These are phyloP conservation scores for Brachyhypopomus occidentalis DNA, from an alignment of 2,113 vertebrate species.

Conservation along the genomic window DNA sequence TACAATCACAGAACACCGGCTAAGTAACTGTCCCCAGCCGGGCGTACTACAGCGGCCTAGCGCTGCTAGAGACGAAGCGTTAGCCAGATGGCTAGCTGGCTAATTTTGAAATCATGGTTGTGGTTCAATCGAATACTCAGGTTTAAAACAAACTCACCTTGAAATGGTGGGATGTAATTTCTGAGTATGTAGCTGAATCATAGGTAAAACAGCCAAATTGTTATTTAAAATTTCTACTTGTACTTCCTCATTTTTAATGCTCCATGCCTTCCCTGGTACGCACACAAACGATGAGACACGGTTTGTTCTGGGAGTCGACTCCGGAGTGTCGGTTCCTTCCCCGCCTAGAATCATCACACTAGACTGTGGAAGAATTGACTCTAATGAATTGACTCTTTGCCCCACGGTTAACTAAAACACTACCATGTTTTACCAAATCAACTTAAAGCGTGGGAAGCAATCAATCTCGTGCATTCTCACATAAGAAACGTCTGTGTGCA, in stretches of 20 bases:
- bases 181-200: constrained; percentile 65
- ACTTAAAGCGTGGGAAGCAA: no score
- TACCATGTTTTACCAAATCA: no score
- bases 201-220: constrained; percentile 62
- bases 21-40: background rate
- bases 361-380: background rate
- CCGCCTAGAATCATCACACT: no score
- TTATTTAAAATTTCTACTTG: constrained; percentile 11
- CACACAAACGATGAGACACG: background rate
- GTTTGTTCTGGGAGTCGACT: background rate
- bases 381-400: background rate
- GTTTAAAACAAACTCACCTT: constrained; percentile 64
- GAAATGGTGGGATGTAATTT: constrained; percentile 58
- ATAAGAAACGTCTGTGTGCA: no score
- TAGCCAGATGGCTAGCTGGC: background rate
- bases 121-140: background rate
- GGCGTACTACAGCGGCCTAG: background rate
- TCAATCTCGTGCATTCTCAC: no score
- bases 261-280: constrained; percentile 31
- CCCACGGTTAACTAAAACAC: background rate
- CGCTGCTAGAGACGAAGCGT: no score
- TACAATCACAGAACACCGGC: background rate
- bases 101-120: background rate
- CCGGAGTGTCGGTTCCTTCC: constrained; percentile 7
- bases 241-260: constrained; percentile 41